Percentiles rank a stretch among this genome's conserved stretches.
phyloP scores from a whole-genome alignment of 2,888 invertebrate species.

The Dusona sp. region DNA sequence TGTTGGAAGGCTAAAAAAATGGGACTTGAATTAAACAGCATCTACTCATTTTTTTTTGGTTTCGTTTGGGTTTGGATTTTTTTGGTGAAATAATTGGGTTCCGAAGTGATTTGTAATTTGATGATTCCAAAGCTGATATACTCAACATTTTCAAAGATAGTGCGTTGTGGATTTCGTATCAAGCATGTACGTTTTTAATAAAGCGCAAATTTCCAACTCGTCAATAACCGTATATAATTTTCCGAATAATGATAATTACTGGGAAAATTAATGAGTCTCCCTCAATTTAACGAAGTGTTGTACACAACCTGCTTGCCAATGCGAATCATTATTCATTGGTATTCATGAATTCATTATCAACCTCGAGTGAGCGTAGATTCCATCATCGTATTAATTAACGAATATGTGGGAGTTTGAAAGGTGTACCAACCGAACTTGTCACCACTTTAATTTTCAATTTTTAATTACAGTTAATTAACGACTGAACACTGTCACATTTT shows the following conservation, averaged over 20 bases:
- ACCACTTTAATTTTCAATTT: not conserved
- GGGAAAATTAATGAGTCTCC: not conserved
- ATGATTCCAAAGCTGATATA: not conserved
- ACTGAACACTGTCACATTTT: slow-evolving; percentile 39
- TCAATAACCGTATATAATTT: not conserved
- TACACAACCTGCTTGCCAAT: not conserved
- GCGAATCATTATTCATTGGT: not conserved
- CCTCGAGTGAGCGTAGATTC: not conserved
- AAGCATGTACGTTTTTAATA: not conserved
- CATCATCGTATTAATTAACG: not conserved
- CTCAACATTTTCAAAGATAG: not conserved
- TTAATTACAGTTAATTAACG: not conserved
- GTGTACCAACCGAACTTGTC: not conserved
- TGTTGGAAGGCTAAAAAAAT: no score
- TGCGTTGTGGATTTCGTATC: not conserved
- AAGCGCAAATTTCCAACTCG: not conserved
- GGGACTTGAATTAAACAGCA: no score
- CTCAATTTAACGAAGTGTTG: not conserved
- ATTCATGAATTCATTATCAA: slow-evolving; percentile 8
- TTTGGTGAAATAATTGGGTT: not conserved
- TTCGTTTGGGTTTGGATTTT: not conserved
- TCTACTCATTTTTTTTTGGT: not conserved
- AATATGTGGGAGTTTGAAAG: not conserved
- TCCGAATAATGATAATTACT: not conserved
- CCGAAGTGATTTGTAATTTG: not conserved